Percentiles rank a stretch among this genome's conserved stretches.
Evolutionary conservation across 2,888 invertebrate genomes (phyloP).

Genomic region (Volucella bombylans): DNA sequence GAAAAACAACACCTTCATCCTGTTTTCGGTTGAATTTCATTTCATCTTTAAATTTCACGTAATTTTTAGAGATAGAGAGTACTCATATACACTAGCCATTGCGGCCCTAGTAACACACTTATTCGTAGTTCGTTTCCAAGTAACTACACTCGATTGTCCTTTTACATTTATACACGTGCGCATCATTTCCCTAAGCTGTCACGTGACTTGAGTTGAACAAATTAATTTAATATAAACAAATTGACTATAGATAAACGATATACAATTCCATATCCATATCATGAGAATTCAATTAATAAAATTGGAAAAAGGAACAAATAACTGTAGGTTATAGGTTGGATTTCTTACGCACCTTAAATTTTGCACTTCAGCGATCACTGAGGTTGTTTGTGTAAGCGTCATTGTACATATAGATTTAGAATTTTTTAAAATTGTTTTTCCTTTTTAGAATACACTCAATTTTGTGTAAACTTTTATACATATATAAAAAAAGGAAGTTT

Average conservation of each 20-base stretch:
- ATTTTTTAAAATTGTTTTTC: conserved; percentile 9
- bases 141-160: conserved; percentile 5
- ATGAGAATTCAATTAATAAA: neutral
- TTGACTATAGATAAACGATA: conserved; percentile 1
- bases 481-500: conserved; percentile 16
- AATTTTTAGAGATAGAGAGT: neutral
- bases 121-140: neutral
- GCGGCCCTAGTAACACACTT: conserved; percentile 53
- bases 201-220: conserved; percentile 53
- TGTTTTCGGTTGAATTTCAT: conserved; percentile 6
- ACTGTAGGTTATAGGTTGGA: neutral
- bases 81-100: neutral
- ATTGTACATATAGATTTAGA: conserved; percentile 56
- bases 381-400: conserved; percentile 66
- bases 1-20: conserved; percentile 3
- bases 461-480: neutral
- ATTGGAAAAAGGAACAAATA: conserved; percentile 1
- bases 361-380: conserved; percentile 56
- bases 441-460: conserved; percentile 6
- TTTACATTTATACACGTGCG: conserved; percentile 50
- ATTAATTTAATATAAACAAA: conserved; percentile 15
- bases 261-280: neutral
- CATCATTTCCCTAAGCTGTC: conserved; percentile 36
- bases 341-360: conserved; percentile 66
- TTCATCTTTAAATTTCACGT: neutral